Evolutionary conservation across 2,888 invertebrate species (phyloP), one percentile per base, ranked within the genome.

Genomic region (Drosophila fungiperda): DNA sequence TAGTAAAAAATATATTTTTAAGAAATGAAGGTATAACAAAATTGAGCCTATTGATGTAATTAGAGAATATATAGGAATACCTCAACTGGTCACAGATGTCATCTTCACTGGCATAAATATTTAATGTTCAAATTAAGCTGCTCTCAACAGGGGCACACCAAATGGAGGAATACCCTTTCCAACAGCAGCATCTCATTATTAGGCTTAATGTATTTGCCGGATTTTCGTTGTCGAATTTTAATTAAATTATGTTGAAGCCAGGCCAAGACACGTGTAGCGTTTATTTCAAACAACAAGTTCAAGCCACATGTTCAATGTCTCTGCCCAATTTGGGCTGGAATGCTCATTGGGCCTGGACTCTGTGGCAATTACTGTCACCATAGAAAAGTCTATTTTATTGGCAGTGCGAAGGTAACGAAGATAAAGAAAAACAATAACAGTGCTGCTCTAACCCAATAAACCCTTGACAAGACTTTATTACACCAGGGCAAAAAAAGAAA

Each of bases 221-320:
- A 76, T 78, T 84, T 86, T 83, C 84, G 80, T 89, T 84, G 89
- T 77, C 84, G 84, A 87, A 86, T 86, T 86, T 89, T 76, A 87
- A 89, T 89, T 82, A 89, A 89, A 79, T 76, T 72, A 80, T 75
- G 82, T 73, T 73, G 63, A 70, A 72, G 72, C 52, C 57, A 23
- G 49, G 68, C 42, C 67, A 40, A 68, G 68, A 55, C 80, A 81
- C 78, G 78, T 75, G 70, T 67, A 70, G 75, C 68, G 50, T 48
- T 65, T 66, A 62, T 60, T 68, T 77, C 61, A 65, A 65, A 68
- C 59, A 60, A 59, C 35, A 63, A 61, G 58, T 68, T 67, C 40
- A 54, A 68, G 49, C 65, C 75, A 60, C 78, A 80, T 76, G 80
- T 80, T 80, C 81, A 80, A 81, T 78, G 80, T 76, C 80, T 78